Evolutionary conservation across 2,113 vertebrate genomes (phyloP), one percentile per base, ranked within the genome.

Genomic region (Malurus melanocephalus): DNA sequence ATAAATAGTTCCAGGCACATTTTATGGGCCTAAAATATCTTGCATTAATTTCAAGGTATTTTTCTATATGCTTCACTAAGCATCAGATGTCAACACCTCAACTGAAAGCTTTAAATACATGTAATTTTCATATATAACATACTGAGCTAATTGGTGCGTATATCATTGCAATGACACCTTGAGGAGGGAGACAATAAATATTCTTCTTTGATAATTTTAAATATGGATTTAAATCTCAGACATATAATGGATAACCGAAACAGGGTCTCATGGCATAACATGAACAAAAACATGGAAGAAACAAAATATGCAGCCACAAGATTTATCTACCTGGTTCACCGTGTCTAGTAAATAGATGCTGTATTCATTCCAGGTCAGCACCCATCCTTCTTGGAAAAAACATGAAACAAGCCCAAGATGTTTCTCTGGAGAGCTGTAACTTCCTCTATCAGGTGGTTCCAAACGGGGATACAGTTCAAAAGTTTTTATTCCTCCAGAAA

Each of bases 291-390:
- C 11, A 52, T 30, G 13, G 23, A 83, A 48, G 13, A 68, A 38
- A 74, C 9, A 59, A 43, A 71, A 67, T 2, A 45, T 1, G 6
- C 3, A 55, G 2, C 14, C 16, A 24, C 2, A 7, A 69, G 17
- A 30, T 33, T 76, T 35, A 53, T 68, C 52, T 87, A 98, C 98
- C 98, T 99, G 98, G 90, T 98, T 99, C 56, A 98, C 19, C 33
- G 97, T 98, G 94, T 99, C 99, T 8, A 99, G 85, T 35, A 99
- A 97, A 83, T 99, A 99, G 88, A 99, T 95, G 71, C 99, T 99
- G 89, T 99, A 99, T 80, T 99, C 99, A 2, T 99, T 99, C 99
- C 99, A 99, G 94, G 98, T 99, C 86, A 99, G 92, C 75, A 99
- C 97, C 99, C 99, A 99, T 80, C 98, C 98, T 24, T 99, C 98